phyloP scores from a whole-genome alignment of 2,797 vertebrate genomes.

The Sus cebifrons region DNA sequence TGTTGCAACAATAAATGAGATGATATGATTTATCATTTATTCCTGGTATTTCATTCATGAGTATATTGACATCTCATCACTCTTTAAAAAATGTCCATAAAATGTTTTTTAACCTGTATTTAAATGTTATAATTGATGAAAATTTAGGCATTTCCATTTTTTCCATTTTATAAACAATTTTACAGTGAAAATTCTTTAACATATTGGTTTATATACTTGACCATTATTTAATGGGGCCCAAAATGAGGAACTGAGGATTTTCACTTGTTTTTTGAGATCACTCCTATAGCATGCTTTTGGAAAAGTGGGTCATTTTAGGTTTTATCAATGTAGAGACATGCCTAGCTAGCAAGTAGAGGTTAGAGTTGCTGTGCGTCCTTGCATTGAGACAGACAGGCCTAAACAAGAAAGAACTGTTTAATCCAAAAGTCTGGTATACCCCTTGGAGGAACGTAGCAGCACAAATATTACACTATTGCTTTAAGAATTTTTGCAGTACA shows the following conservation, averaged over 20 bases:
- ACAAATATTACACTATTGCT: neutral
- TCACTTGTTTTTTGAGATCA: neutral
- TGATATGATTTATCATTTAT: neutral
- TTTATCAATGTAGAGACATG: neutral
- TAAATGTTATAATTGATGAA: neutral
- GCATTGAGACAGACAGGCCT: neutral
- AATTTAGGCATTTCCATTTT: neutral
- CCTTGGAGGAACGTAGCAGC: neutral
- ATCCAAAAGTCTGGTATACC: neutral
- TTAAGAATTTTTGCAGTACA: neutral
- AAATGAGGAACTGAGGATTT: neutral
- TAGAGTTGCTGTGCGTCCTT: neutral
- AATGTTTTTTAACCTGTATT: constrained; percentile 19
- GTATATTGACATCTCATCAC: neutral
- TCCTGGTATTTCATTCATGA: neutral
- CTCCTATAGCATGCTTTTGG: neutral
- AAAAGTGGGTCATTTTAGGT: neutral
- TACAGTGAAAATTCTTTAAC: neutral
- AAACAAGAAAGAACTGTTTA: neutral
- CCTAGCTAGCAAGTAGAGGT: neutral
- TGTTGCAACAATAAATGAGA: no score
- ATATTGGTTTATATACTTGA: neutral
- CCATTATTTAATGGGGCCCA: neutral
- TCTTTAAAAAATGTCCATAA: neutral
- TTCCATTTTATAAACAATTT: neutral